Conservation (phyloP, 2,888 invertebrate genomes). For the Aradus depressus region DNA sequence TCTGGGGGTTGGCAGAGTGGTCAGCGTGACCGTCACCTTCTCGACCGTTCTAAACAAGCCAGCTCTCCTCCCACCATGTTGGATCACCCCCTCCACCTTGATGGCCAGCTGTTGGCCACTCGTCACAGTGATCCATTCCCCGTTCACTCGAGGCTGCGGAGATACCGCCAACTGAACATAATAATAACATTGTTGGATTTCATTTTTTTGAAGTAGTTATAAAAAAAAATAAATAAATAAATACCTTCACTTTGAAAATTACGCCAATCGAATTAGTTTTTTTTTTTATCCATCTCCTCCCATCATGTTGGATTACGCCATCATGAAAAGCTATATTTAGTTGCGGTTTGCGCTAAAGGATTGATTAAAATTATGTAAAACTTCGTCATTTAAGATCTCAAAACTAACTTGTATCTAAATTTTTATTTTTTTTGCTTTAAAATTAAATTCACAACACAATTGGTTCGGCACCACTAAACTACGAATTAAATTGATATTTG, state of each 20-base stretch:
- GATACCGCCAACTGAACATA: constrained; percentile 54
- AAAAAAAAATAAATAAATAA: constrained; percentile 3
- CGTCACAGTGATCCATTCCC: constrained; percentile 74
- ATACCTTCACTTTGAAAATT: neutral
- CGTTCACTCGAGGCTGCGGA: constrained; percentile 64
- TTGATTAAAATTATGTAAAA: no score
- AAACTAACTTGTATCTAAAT: no score
- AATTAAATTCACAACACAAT: no score
- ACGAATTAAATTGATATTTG: no score
- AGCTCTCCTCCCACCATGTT: constrained; percentile 53
- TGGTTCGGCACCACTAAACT: no score
- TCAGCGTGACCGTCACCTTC: constrained; percentile 58
- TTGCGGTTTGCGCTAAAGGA: no score
- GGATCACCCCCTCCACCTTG: constrained; percentile 87
- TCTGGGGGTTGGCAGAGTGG: constrained; percentile 48
- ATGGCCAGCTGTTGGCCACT: constrained; percentile 77
- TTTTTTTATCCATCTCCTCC: neutral
- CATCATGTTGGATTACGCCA: no score
- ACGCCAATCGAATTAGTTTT: neutral
- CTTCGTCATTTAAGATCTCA: no score
- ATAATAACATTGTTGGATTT: neutral
- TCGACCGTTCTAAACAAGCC: constrained; percentile 59
- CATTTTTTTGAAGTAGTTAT: neutral
- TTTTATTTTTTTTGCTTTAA: no score
- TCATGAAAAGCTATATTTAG: no score